Evolutionary conservation across 2,888 invertebrate species (phyloP), one percentile per base, ranked within the genome.

Genomic region (Cyclophora albipunctata): DNA sequence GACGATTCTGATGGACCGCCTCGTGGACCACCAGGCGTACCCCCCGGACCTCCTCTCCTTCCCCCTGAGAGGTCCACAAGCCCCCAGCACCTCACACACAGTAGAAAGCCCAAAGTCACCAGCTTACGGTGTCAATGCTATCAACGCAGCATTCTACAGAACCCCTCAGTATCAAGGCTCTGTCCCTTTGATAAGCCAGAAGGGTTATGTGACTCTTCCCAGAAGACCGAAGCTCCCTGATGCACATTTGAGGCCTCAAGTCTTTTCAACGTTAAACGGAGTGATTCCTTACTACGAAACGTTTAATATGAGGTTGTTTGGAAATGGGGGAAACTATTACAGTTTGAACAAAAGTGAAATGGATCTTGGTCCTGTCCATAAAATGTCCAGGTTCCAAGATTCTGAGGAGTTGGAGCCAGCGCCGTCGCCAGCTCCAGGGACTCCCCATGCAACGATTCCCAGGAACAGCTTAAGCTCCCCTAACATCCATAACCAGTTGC

Each of bases 141-240:
- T 78, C 3, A 81, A 81, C 46, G 70, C 81, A 34, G 63, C 69
- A 3, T 45, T 81, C 40, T 83, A 82, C 55, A 78, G 67, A 53
- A 71, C 92, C 35, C 92, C 91, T 5, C 92, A 92, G 2, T 92
- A 92, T 59, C 88, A 87, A 64, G 79, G 81, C 1, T 73, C 81
- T 4, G 89, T 90, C 0, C 91, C 92, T 7, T 82, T 92, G 2
- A 82, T 93, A 45, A 90, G 88, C 49, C 91, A 92, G 0, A 92
- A 93, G 64, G 92, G 95, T 1, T 96, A 96, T 78, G 95, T 95
- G n/a, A 96, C 96, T 4, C 92, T 96, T 53, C 96, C 96, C 0
- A 90, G 96, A 61, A 90, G 94, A 69, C 96, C 95, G 0, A 89
- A 95, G 53, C 91, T 94, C 91, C 69, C 91, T 83, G 65, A 92